Percentiles rank a stretch among this genome's conserved stretches.
Evolutionary conservation across 2,113 vertebrate species (phyloP).

Genomic region (Sphaerodactylus townsendi): DNA sequence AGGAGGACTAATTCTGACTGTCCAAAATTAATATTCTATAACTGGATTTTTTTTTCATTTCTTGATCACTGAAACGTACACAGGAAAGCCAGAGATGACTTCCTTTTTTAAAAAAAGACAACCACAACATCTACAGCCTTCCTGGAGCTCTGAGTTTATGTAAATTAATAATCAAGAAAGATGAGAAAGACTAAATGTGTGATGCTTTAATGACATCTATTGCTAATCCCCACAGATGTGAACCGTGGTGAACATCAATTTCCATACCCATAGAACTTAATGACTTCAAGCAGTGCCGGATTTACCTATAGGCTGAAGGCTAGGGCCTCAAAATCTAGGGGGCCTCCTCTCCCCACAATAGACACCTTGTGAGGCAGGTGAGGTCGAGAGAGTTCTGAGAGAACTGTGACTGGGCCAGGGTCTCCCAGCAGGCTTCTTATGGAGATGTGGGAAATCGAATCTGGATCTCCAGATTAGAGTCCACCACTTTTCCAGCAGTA

Average conservation of each 20-base stretch:
- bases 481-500: too few species aligned
- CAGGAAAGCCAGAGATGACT: not conserved
- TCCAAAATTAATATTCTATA: not conserved
- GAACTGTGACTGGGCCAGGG: too few species aligned
- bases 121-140: not conserved
- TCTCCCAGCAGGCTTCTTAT: too few species aligned
- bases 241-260: not conserved
- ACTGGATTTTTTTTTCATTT: not conserved
- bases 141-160: not conserved
- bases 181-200: slow-evolving; percentile 6
- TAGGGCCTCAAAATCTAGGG: too few species aligned
- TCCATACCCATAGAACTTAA: slow-evolving; percentile 7
- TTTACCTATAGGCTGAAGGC: too few species aligned
- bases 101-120: not conserved
- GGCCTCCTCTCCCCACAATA: too few species aligned
- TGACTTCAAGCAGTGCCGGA: slow-evolving; percentile 3
- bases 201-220: not conserved
- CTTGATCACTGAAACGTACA: not conserved
- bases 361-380: too few species aligned
- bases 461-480: too few species aligned
- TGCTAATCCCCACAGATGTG: not conserved
- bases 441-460: too few species aligned
- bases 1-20: too few species aligned
- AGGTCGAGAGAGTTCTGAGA: too few species aligned
- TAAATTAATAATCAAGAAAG: slow-evolving; percentile 14